Conservation (phyloP, 2,113 vertebrate species). For the Sinocyclocheilus grahami region DNA sequence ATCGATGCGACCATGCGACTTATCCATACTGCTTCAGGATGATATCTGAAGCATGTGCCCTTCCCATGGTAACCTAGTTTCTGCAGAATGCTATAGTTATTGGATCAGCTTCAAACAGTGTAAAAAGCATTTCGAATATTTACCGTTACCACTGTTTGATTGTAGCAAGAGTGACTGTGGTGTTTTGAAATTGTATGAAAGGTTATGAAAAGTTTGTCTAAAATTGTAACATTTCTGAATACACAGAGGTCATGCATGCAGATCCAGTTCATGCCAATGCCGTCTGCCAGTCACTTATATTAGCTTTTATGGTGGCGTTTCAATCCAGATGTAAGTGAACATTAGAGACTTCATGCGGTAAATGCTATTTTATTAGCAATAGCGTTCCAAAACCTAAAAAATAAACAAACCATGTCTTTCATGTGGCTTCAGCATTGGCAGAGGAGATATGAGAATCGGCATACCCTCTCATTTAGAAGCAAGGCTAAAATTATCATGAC, state of each 20-base stretch:
- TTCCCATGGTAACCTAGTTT: neutral
- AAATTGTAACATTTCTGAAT: neutral
- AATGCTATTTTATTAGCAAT: constrained; percentile 51
- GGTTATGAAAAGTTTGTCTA: neutral
- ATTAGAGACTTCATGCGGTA: constrained; percentile 38
- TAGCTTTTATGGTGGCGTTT: constrained; percentile 32
- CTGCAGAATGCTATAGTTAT: neutral
- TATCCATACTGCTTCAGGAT: neutral
- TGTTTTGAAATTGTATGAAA: neutral
- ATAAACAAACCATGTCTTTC: constrained; percentile 51
- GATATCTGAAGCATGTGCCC: neutral
- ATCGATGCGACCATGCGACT: neutral
- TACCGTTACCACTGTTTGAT: neutral
- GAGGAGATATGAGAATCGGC: constrained; percentile 62
- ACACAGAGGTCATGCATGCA: constrained; percentile 6
- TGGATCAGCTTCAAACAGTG: neutral
- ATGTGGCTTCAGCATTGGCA: constrained; percentile 48
- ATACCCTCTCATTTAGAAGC: constrained; percentile 64
- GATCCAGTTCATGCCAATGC: neutral
- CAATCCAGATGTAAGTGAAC: constrained; percentile 28
- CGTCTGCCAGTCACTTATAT: constrained; percentile 39
- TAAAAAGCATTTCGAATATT: neutral
- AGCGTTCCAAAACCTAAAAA: constrained; percentile 44
- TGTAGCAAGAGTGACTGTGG: neutral
- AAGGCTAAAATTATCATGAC: constrained; percentile 59